Conservation (phyloP, 2,888 invertebrate genomes). For the Salpingus planirostris region DNA sequence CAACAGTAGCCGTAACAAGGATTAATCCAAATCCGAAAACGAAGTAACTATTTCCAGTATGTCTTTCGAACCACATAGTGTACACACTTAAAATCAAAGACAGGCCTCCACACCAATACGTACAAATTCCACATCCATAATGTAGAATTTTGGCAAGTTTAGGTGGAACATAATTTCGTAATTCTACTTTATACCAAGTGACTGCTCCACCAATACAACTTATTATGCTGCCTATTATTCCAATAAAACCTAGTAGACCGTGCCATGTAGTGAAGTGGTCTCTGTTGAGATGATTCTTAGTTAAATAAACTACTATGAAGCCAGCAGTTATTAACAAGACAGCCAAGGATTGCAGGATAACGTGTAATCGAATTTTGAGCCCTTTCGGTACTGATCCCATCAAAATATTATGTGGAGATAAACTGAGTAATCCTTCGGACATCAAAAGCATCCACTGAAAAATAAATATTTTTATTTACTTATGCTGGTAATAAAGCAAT, state of each 20-base stretch:
- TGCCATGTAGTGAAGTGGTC: constrained; percentile 36
- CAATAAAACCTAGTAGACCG: constrained; percentile 31
- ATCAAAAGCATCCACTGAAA: constrained; percentile 15
- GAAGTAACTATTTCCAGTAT: constrained; percentile 14
- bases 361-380: constrained; percentile 30
- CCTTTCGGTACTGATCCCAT: constrained; percentile 14
- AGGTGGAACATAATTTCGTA: constrained; percentile 21
- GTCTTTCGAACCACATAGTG: constrained; percentile 25
- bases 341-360: constrained; percentile 28
- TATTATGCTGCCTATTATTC: constrained; percentile 24
- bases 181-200: constrained; percentile 27
- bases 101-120: constrained; percentile 24
- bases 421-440: constrained; percentile 32
- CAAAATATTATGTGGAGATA: constrained; percentile 32
- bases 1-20: constrained; percentile 12
- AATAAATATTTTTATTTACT: neutral
- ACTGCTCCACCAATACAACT: constrained; percentile 29
- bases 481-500: neutral
- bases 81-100: constrained; percentile 25
- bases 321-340: constrained; percentile 24
- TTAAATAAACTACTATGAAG: constrained; percentile 27
- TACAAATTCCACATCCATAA: constrained; percentile 20
- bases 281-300: constrained; percentile 29
- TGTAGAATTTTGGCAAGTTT: constrained; percentile 25
- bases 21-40: constrained; percentile 16